A percentile compares a stretch with the other conserved stretches of the same genome.
Conservation (phyloP, 2,888 invertebrate genomes). For the Myopa testacea region DNA sequence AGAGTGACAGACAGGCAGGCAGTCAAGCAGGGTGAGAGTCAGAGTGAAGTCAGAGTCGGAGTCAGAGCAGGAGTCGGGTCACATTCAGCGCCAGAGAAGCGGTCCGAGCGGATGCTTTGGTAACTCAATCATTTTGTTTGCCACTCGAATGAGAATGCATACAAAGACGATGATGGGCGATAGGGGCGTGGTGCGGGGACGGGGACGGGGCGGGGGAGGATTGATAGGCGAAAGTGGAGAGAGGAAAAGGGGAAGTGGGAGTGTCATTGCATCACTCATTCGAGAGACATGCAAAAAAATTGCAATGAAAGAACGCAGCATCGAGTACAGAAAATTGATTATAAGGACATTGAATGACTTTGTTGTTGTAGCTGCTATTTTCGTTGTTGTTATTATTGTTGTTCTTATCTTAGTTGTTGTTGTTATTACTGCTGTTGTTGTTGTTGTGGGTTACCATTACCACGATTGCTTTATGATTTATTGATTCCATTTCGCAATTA, state of each 20-base stretch:
- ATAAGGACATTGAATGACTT: not conserved
- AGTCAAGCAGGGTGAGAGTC: no score
- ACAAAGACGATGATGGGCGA: not conserved
- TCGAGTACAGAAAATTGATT: no score
- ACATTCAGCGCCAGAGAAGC: not conserved
- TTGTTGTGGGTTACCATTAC: slow-evolving; percentile 4
- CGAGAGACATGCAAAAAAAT: not conserved
- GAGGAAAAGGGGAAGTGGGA: not conserved
- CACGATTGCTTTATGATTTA: slow-evolving; percentile 17
- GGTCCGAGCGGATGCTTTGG: not conserved
- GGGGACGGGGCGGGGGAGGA: no score
- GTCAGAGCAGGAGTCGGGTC: no score
- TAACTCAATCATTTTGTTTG: slow-evolving; percentile 8
- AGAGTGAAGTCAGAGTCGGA: no score
- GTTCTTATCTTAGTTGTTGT: not conserved
- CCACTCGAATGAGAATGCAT: not conserved
- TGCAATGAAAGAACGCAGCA: slow-evolving; percentile 2
- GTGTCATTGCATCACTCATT: not conserved
- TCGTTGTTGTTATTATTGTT: no score
- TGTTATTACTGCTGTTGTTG: not conserved
- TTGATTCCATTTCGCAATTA: not conserved
- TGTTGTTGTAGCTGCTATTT: no score
- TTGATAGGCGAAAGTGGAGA: no score
- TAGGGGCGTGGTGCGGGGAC: not conserved
- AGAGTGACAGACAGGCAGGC: no score